Evolutionary conservation across 2,888 invertebrate genomes (phyloP), one percentile per base, ranked within the genome.

Genomic region (Sicus ferrugineus): DNA sequence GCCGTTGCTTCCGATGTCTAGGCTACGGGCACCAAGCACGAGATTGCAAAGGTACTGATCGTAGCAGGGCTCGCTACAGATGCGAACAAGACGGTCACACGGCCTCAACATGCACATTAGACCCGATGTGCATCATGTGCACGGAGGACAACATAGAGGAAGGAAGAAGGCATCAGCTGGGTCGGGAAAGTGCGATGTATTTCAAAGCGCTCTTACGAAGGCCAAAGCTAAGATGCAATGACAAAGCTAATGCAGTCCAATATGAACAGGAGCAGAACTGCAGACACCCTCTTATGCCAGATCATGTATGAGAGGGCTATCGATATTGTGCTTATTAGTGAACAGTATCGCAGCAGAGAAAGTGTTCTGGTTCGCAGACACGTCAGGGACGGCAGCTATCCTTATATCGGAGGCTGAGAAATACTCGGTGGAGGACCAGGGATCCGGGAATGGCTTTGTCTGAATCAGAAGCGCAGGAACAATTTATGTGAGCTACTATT

Each of bases 391-490:
- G n/a, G n/a, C n/a, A n/a, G n/a, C n/a, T n/a, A n/a, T n/a, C n/a
- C n/a, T n/a, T n/a, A 34, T 34, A 7, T 14, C 7, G 1, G 14
- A 34, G 9, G 23, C 19, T 6, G 16, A 11, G 9, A 52, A 52
- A 52, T 6, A 11, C 3, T 6, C 3, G 21, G 21, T 52, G 3
- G 50, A 52, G 50, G 50, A 52, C 19, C 19, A 52, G 4, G 21
- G 11, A 4, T n/a, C 50, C 2, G 50, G 50, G 11, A 52, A 52
- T 19, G 23, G 50, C 2, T 52, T 21, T 21, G 70, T 61, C 3
- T 65, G 61, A 50, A 68, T 59, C 19, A 52, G 50, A 52, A 52
- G 23, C 50, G 23, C 23, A 23, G 21, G 19, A 21, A 19, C 1
- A 28, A 26, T 28, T 4, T 30, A 31, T 30, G 34, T 58, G 14